Evolutionary conservation across 1,140 invertebrate species (phyloP).

Genomic region (Helicoverpa armigera): DNA sequence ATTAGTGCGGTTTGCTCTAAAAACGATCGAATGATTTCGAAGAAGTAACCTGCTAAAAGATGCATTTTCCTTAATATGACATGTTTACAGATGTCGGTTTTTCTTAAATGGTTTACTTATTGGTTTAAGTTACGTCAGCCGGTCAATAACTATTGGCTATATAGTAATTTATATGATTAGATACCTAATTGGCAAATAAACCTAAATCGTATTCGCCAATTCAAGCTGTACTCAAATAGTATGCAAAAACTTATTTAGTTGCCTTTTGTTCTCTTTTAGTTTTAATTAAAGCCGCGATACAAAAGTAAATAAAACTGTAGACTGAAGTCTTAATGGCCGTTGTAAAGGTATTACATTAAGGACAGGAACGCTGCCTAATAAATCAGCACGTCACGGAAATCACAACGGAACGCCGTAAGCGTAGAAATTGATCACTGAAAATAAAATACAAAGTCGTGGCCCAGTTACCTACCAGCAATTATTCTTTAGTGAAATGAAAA

Average conservation of each 20-base stretch:
- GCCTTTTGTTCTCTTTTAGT: constrained; percentile 22
- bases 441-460: constrained; percentile 64
- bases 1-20: neutral
- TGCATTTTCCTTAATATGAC: no score
- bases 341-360: constrained; percentile 46
- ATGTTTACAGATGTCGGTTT: neutral
- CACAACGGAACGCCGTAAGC: constrained; percentile 55
- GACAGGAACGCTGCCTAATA: constrained; percentile 42
- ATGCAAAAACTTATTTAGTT: constrained; percentile 9
- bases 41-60: neutral
- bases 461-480: constrained; percentile 62
- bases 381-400: constrained; percentile 54
- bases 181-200: no score
- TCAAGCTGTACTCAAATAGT: no score
- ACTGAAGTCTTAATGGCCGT: constrained; percentile 37
- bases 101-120: neutral
- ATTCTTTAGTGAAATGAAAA: constrained; percentile 66
- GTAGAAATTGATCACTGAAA: constrained; percentile 62
- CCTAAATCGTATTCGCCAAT: no score
- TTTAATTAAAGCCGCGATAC: constrained; percentile 27
- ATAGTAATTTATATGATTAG: no score
- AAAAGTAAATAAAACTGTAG: constrained; percentile 33
- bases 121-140: no score
- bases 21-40: neutral
- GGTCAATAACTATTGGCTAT: no score